Evolutionary conservation across 2,797 vertebrate species (phyloP).

Genomic region (Premnoplex brunnescens): DNA sequence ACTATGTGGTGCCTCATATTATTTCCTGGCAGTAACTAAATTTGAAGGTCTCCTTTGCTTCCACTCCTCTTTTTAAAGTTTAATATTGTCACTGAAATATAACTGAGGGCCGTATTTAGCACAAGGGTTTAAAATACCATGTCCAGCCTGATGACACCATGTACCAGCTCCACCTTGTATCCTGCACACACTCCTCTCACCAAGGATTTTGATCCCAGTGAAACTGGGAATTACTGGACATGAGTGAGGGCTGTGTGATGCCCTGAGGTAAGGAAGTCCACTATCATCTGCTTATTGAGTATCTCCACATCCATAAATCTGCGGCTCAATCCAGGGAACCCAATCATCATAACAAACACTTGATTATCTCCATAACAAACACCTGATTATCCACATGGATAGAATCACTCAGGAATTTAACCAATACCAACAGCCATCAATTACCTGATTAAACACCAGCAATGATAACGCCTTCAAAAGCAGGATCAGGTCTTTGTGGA

Average conservation of each 20-base stretch:
- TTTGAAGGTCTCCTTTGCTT: not conserved
- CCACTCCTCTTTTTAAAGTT: slow-evolving; percentile 1
- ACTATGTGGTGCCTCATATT: not conserved
- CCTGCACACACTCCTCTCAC: not conserved
- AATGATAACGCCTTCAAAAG: not conserved
- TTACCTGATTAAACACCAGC: not conserved
- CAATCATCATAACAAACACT: not conserved
- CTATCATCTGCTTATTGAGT: fast-evolving
- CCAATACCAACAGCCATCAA: not conserved
- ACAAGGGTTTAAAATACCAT: not conserved
- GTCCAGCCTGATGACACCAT: not conserved
- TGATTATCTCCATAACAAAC: not conserved
- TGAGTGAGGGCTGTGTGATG: not conserved
- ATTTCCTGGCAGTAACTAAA: not conserved
- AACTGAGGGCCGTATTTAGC: not conserved
- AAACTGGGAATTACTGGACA: not conserved
- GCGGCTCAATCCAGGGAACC: not conserved
- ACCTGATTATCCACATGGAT: not conserved
- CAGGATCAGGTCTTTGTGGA: not conserved
- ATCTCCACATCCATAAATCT: not conserved
- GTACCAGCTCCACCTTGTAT: fast-evolving
- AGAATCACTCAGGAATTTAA: not conserved
- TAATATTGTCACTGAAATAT: not conserved
- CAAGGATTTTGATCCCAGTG: not conserved
- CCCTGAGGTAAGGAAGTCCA: not conserved